Percentiles rank a stretch among this genome's conserved stretches.
Conservation (phyloP, 1,140 invertebrate species). For the Drosophila ananassae region DNA sequence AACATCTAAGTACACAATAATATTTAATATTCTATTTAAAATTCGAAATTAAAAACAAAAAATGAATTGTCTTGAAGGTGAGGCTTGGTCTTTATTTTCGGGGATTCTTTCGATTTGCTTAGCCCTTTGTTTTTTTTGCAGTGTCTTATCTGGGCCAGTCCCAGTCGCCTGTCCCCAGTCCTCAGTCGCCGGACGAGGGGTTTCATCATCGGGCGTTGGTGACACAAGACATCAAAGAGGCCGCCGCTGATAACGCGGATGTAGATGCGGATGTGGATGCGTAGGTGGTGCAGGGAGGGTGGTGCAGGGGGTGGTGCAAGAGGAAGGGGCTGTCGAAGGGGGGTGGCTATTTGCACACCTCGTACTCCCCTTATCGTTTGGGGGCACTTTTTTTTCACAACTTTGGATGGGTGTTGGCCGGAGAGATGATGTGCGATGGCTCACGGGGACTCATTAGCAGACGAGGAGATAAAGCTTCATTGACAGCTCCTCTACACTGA, state of each 20-base stretch:
- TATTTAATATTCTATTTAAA: no score
- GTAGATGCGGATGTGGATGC: slow-evolving; percentile 62
- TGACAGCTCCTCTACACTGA: background rate
- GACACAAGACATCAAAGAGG: slow-evolving; percentile 34
- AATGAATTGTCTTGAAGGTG: no score
- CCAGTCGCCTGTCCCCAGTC: no score
- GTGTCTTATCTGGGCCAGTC: slow-evolving; percentile 12
- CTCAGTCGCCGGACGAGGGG: background rate
- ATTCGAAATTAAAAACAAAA: no score
- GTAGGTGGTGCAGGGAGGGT: slow-evolving; percentile 10
- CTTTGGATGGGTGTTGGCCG: slow-evolving; percentile 68
- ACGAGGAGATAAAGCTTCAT: slow-evolving; percentile 25
- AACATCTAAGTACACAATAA: no score
- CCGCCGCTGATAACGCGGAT: slow-evolving; percentile 53
- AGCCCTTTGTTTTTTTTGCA: background rate
- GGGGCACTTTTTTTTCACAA: slow-evolving; percentile 58
- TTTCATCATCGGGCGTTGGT: slow-evolving; percentile 22
- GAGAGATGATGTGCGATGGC: slow-evolving; percentile 34
- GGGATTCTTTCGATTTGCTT: background rate
- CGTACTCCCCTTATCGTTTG: slow-evolving; percentile 25
- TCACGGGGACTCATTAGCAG: slow-evolving; percentile 46
- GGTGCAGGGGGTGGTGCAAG: background rate
- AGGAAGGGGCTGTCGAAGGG: background rate
- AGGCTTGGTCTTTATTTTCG: background rate
- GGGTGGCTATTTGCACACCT: slow-evolving; percentile 42